Base-by-base conservation (phyloP, 2,797 vertebrate species). In the Tenualosa ilisha region DNA sequence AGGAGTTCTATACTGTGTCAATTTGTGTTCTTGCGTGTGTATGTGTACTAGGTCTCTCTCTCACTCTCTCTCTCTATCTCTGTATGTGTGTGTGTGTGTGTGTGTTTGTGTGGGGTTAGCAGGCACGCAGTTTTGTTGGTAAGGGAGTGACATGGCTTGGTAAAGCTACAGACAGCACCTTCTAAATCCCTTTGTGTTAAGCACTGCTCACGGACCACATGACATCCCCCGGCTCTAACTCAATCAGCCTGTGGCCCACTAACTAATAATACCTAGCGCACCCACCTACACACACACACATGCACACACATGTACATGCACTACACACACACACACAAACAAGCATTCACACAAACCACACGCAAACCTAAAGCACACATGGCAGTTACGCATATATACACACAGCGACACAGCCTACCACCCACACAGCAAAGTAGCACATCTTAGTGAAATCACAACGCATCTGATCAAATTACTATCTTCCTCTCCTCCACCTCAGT, bases 181-280 rank as follows among this genome's bases (percentile, higher is more conserved):
- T 31, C 82, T 63, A 92, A 93, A 92, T 91, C 89, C 87, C 86
- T 92, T 40, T 87, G 86, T 91, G 89, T 91, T 94, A 93, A 94
- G 94, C 92, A 93, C 90, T 91, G 87, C 88, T 83, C 87, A 86
- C 84, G 89, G 89, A 88, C 88, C 87, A 84, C 86, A 90, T 89
- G 88, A 91, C 89, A 86, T 61, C 89, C 93, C 87, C 85, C 89
- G 88, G 88, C 89, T 86, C 89, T 92, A 93, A 94, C 93, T 93
- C 93, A 93, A 94, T 93, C 93, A 94, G 86, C 90, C 83, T 88
- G 86, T 88, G 72, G 88, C 89, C 89, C 89, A 90, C 89, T 90
- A 91, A 92, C 91, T 93, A 94, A 93, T 94, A 94, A 93, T 93
- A 94, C 93, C 86, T 22, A 51, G 12, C 8, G 22, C 12, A 7